These are phyloP conservation scores for Halcyon senegalensis DNA, from an alignment of 2,113 vertebrate genomes.

Conservation along the genomic window DNA sequence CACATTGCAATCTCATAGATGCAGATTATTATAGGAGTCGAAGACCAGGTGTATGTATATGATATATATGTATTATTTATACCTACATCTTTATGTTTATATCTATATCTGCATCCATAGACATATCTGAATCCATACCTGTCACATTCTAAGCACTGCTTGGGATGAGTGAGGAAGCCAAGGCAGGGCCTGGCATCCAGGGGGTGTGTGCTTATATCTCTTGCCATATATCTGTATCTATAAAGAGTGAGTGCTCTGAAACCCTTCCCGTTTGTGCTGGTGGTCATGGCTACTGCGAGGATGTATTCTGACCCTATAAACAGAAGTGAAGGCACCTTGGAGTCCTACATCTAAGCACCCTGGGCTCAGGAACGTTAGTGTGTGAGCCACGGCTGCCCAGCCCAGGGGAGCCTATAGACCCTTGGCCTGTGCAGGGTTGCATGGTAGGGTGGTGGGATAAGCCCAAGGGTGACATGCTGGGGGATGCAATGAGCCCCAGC, in stretches of 20 bases:
- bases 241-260: not conserved
- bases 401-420: not conserved
- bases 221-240: not conserved
- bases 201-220: fast-evolving
- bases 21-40: not conserved
- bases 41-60: not conserved
- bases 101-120: not conserved
- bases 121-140: not conserved
- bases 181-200: not conserved
- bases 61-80: not conserved
- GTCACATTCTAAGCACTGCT: not conserved
- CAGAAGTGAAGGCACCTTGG: fast-evolving
- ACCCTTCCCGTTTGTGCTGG: fast-evolving
- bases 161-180: not conserved
- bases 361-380: fast-evolving
- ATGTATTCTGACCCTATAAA: not conserved
- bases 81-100: not conserved
- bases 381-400: not conserved
- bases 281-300: not conserved
- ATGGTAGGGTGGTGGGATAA: not conserved
- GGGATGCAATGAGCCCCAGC: not conserved
- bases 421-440: fast-evolving
- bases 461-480: fast-evolving
- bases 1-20: fast-evolving
- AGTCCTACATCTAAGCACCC: not conserved